phyloP scores from a whole-genome alignment of 2,888 invertebrate species.

The Caenorhabditis macrosperma region DNA sequence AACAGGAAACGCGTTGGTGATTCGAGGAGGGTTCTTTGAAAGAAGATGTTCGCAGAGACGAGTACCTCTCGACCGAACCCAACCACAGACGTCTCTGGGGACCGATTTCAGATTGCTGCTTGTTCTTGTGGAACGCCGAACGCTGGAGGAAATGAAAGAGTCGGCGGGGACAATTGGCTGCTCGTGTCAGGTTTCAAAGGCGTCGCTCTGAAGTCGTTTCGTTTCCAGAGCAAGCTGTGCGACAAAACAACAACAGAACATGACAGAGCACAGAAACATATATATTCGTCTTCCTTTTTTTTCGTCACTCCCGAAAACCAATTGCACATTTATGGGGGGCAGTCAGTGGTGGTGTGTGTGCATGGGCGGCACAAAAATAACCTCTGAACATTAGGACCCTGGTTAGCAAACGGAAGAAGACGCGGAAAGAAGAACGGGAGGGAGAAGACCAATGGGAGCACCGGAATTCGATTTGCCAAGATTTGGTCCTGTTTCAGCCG shows the following conservation, averaged over 20 bases:
- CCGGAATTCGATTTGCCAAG: neutral
- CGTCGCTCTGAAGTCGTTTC: neutral
- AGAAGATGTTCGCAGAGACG: neutral
- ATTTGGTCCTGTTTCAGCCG: neutral
- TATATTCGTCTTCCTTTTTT: neutral
- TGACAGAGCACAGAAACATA: conserved; percentile 1
- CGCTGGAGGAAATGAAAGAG: neutral
- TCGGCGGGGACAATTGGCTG: conserved; percentile 6
- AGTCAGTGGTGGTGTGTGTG: no score
- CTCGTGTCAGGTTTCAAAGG: conserved; percentile 18
- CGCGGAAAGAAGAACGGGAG: neutral
- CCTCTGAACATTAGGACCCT: neutral
- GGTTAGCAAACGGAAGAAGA: neutral
- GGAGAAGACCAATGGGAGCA: neutral
- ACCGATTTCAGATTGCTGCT: neutral
- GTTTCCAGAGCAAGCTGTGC: neutral
- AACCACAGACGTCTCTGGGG: conserved; percentile 4
- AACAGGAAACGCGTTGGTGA: neutral
- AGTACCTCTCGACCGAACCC: no score
- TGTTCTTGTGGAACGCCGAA: neutral
- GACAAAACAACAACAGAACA: conserved; percentile 10
- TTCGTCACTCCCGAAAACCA: neutral
- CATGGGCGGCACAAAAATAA: no score
- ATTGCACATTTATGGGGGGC: neutral
- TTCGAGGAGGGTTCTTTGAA: neutral